phyloP scores from a whole-genome alignment of 1,140 invertebrate genomes.

The Achroia grisella region DNA sequence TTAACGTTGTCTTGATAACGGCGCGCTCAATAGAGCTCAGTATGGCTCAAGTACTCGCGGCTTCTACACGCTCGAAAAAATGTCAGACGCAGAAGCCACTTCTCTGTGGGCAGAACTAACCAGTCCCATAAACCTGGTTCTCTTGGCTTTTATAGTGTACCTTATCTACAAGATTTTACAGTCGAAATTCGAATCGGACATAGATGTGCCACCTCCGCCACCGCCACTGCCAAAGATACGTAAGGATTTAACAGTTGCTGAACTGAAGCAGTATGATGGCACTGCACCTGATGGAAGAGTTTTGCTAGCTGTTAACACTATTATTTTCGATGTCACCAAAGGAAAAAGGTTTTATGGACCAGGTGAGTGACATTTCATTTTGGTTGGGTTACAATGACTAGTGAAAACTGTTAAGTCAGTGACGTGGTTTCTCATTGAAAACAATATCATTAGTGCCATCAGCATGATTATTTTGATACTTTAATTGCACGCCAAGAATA shows the following conservation, averaged over 20 bases:
- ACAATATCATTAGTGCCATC: too few species aligned
- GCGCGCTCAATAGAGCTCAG: conserved; percentile 25
- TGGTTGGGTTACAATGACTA: conserved; percentile 7
- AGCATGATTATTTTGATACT: too few species aligned
- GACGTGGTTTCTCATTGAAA: too few species aligned
- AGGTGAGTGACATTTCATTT: conserved; percentile 34
- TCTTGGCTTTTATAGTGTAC: conserved; percentile 54
- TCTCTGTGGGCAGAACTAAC: conserved; percentile 58
- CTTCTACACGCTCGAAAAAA: conserved; percentile 33
- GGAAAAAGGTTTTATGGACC: conserved; percentile 65
- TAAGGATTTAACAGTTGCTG: conserved; percentile 58
- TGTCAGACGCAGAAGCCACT: conserved; percentile 36
- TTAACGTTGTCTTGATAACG: conserved; percentile 45
- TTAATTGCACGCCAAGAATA: too few species aligned
- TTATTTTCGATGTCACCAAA: conserved; percentile 62
- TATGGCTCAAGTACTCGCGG: conserved; percentile 35
- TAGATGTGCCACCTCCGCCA: conserved; percentile 26
- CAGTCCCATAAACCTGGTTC: conserved; percentile 52
- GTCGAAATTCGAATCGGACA: conserved; percentile 52
- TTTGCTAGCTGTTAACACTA: conserved; percentile 51
- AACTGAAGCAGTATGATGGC: conserved; percentile 57
- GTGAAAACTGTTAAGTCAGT: too few species aligned
- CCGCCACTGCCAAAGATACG: conserved; percentile 51
- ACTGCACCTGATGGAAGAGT: conserved; percentile 59
- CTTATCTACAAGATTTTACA: conserved; percentile 60